Evolutionary conservation across 35 echinoderm and acorn worm species (phyloP).

Genomic region (Holothuria glaberrima): DNA sequence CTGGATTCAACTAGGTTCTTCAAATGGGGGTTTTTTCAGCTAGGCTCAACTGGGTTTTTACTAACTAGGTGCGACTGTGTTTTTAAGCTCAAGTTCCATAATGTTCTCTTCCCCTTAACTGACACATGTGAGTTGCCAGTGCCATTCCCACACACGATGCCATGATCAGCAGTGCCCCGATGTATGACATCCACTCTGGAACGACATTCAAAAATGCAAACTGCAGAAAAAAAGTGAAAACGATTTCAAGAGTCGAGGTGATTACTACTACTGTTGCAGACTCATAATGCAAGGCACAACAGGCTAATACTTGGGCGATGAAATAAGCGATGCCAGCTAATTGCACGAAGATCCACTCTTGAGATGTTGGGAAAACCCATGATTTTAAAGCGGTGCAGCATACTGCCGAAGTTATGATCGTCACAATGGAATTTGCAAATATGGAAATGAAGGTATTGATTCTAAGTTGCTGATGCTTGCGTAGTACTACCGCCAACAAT

Average conservation of each 20-base stretch:
- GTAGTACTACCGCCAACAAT: background rate
- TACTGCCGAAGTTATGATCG: background rate
- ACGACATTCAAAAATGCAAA: background rate
- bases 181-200: slow-evolving; percentile 1
- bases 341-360: background rate
- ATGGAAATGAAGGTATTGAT: slow-evolving; percentile 4
- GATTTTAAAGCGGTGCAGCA: background rate
- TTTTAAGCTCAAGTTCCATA: too few relatives aligned
- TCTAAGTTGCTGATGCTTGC: background rate
- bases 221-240: slow-evolving; percentile 8
- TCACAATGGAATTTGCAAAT: background rate
- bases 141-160: background rate
- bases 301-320: background rate
- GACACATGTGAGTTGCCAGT: too few relatives aligned
- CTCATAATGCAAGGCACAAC: background rate
- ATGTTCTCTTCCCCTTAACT: too few relatives aligned
- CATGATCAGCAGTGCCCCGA: background rate
- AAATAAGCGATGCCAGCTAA: background rate
- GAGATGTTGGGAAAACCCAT: background rate
- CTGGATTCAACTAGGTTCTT: too few relatives aligned
- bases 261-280: slow-evolving; percentile 1
- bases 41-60: too few relatives aligned
- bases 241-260: background rate
- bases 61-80: too few relatives aligned
- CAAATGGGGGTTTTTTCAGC: too few relatives aligned